phyloP scores from a whole-genome alignment of 2,113 vertebrate species.

The Mesoclemmys tuberculata region DNA sequence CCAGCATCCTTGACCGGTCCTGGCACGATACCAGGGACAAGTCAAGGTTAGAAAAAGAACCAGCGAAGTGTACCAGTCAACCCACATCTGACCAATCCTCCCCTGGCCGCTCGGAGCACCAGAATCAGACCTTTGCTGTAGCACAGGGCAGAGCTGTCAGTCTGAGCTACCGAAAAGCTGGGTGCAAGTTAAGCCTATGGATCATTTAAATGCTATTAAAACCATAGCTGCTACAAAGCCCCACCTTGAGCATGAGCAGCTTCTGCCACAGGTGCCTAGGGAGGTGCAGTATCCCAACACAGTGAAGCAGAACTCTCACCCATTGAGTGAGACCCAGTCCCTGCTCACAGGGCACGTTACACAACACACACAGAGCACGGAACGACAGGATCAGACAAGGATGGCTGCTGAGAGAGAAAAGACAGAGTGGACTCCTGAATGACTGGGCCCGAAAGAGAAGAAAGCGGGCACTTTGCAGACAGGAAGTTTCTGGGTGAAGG shows the following conservation, averaged over 20 bases:
- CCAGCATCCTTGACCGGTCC: not conserved
- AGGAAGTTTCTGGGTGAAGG: not conserved
- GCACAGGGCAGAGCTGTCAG: not conserved
- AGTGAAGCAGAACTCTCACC: not conserved
- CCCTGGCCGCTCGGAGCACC: not conserved
- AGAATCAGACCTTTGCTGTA: not conserved
- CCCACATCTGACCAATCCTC: not conserved
- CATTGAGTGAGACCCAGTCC: not conserved
- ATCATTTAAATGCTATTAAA: not conserved
- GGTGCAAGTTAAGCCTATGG: not conserved
- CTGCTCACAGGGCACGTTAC: not conserved
- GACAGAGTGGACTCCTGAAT: not conserved
- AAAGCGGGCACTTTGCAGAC: not conserved
- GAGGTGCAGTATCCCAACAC: accelerated
- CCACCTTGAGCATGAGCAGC: not conserved
- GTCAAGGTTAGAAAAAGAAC: accelerated
- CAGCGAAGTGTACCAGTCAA: not conserved
- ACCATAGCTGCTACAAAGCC: not conserved
- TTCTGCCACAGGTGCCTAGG: accelerated
- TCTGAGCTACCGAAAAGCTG: not conserved
- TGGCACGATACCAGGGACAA: not conserved
- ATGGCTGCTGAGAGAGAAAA: not conserved
- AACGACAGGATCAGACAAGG: not conserved
- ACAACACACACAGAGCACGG: not conserved
- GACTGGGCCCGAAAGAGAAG: not conserved